A percentile compares a stretch with the other conserved stretches of the same genome.
Conservation (phyloP, 1,140 invertebrate species). For the Hycleus cichorii region DNA sequence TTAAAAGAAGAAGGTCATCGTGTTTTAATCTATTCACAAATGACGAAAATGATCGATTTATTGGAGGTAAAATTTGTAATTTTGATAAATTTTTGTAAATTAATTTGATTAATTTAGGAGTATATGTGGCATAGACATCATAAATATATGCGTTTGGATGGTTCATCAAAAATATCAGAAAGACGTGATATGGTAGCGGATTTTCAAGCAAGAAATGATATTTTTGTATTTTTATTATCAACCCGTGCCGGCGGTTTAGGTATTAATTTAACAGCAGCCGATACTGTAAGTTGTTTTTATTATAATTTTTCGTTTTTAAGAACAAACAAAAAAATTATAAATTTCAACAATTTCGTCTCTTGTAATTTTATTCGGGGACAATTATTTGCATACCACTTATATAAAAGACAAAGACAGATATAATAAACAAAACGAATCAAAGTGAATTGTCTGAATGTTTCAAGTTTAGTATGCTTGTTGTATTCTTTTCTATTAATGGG, state of each 20-base stretch:
- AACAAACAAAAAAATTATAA: neutral
- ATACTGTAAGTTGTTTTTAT: conserved; percentile 68
- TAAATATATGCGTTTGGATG: conserved; percentile 87
- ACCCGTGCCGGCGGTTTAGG: conserved; percentile 95
- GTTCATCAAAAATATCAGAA: conserved; percentile 87
- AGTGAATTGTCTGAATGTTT: conserved; percentile 17
- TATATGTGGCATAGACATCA: conserved; percentile 91
- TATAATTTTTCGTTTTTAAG: neutral
- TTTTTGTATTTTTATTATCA: conserved; percentile 94
- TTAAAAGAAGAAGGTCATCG: conserved; percentile 83
- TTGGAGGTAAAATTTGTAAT: conserved; percentile 63
- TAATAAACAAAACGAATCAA: neutral
- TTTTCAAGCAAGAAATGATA: conserved; percentile 82
- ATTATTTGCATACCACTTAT: conserved; percentile 10
- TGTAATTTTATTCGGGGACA: neutral
- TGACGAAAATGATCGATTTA: conserved; percentile 95
- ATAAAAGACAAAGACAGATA: neutral
- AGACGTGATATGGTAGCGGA: conserved; percentile 88
- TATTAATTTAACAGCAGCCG: conserved; percentile 96
- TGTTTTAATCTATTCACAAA: conserved; percentile 94
- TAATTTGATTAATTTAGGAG: conserved; percentile 52
- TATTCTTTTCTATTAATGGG: conserved; percentile 27
- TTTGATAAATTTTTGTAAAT: neutral
- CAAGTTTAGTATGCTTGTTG: conserved; percentile 27
- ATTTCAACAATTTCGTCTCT: neutral